phyloP scores from a whole-genome alignment of 2,797 vertebrate genomes.

The Cossypha niveicapilla region DNA sequence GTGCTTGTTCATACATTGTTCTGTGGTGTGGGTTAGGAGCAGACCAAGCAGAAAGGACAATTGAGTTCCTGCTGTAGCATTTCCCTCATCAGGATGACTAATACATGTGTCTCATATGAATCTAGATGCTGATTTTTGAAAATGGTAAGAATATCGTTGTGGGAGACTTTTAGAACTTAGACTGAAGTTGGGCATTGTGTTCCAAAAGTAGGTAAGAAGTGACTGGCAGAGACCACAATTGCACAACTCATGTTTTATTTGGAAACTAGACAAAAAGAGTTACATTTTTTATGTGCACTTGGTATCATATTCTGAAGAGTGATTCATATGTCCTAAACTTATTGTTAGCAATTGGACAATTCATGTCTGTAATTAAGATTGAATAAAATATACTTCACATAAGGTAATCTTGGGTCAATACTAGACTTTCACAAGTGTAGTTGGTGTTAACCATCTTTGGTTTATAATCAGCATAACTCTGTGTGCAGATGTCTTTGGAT shows the following conservation, averaged over 20 bases:
- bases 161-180: background rate
- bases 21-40: background rate
- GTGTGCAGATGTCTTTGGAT: background rate
- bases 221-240: background rate
- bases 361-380: background rate
- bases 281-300: background rate
- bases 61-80: background rate
- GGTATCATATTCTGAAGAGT: background rate
- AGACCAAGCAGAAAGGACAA: background rate
- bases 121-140: background rate
- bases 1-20: background rate
- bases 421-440: background rate
- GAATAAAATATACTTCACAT: background rate
- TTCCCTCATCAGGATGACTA: background rate
- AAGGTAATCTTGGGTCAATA: background rate
- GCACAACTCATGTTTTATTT: slow-evolving; percentile 20
- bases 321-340: background rate
- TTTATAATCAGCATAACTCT: background rate
- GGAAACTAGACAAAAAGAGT: slow-evolving; percentile 4
- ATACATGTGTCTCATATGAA: background rate
- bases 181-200: background rate
- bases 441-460: background rate
- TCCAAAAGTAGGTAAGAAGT: background rate
- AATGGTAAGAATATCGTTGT: background rate
- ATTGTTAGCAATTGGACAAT: slow-evolving; percentile 9